Evolutionary conservation across 2,888 invertebrate genomes (phyloP), one percentile per base, ranked within the genome.

Genomic region (Malthinus seriepunctatus): DNA sequence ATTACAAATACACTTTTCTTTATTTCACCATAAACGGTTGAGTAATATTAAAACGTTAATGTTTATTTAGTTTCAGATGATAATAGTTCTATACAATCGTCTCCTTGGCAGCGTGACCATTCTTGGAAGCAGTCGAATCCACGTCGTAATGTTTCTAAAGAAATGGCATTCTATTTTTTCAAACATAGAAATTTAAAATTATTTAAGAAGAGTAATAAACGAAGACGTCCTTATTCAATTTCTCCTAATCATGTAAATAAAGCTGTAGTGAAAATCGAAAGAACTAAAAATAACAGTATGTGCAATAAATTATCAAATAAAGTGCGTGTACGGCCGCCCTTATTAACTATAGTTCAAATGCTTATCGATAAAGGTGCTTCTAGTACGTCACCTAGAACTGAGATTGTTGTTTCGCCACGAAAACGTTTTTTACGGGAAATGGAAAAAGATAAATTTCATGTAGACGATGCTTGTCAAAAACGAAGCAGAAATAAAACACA

Each of bases 51-150:
- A 23, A 8, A 11, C 3, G 11, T 45, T 23, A n/a, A 37, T 32
- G 63, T 33, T 9, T 8, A 76, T 77, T 48, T 70, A 89, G 88
- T 90, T 80, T 92, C 93, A 73, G 93, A 93, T 82, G 93, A 93
- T 80, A 93, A 92, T 81, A 91, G 91, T 75, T 93, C 93, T 66
- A 86, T 93, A 76, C 92, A 93, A 78, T 93, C 93, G 68, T 93
- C 93, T 73, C 93, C 93, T 62, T 93, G 93, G 91, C 91, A 92
- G 80, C 86, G 93, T 70, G 93, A 93, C 79, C 92, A 92, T 80
- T 89, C 90, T 76, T 93, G 93, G 91, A 93, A 93, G 79, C 93
- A 93, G 79, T 81, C 87, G 65, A 82, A 86, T 67, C 93, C 93
- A 57, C 86, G 88, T 70, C 86, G 86, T 66, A 86, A 88, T 76